Evolutionary conservation across 2,888 invertebrate genomes (phyloP).

Genomic region (Drosophila demipolita): DNA sequence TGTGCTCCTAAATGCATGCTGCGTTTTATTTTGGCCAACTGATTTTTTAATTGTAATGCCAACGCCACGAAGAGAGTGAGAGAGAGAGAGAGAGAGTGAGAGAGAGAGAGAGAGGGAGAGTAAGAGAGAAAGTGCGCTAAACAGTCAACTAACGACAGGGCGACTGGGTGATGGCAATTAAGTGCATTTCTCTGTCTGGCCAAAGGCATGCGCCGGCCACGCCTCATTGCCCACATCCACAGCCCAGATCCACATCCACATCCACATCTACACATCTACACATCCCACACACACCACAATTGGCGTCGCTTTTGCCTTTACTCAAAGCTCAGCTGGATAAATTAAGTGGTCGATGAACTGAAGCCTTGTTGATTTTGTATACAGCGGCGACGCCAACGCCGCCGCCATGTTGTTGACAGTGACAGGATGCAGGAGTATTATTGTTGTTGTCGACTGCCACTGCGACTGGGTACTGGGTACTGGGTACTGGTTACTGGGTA

Average conservation of each 20-base stretch:
- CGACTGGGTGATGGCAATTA: slow-evolving; percentile 64
- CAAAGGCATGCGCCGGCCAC: slow-evolving; percentile 68
- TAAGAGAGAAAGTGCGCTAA: slow-evolving; percentile 32
- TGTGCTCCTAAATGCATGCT: slow-evolving; percentile 62
- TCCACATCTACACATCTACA: not conserved
- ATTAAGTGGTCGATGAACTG: slow-evolving; percentile 84
- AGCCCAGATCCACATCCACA: not conserved
- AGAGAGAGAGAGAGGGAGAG: not conserved
- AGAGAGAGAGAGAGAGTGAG: not conserved
- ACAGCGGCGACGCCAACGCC: slow-evolving; percentile 47
- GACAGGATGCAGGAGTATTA: slow-evolving; percentile 53
- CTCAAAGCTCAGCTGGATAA: slow-evolving; percentile 82
- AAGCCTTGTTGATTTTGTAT: slow-evolving; percentile 82
- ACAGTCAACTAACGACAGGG: slow-evolving; percentile 28
- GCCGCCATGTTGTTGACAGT: slow-evolving; percentile 73
- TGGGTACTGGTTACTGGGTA: not conserved
- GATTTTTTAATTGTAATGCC: slow-evolving; percentile 66
- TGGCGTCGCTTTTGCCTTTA: slow-evolving; percentile 67
- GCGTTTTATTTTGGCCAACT: slow-evolving; percentile 63
- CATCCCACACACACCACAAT: slow-evolving; percentile 23
- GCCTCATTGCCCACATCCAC: slow-evolving; percentile 21
- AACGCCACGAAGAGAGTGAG: not conserved
- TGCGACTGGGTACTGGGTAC: not conserved
- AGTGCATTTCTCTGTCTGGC: slow-evolving; percentile 81
- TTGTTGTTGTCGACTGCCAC: slow-evolving; percentile 9